Evolutionary conservation across 23 tunicate species (phyloP).

Genomic region (Styela plicata): DNA sequence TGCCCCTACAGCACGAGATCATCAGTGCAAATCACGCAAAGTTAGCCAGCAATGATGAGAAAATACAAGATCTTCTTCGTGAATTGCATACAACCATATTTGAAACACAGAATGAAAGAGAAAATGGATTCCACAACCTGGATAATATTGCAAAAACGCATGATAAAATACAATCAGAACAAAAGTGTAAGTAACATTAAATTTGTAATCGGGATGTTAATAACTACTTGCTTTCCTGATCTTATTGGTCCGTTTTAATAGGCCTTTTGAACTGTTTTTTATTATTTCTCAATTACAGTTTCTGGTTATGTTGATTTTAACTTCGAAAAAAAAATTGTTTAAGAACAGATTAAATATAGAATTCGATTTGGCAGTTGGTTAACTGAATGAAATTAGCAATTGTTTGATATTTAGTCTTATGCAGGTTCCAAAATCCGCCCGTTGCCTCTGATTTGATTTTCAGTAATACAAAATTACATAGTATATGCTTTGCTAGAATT

Average conservation of each 20-base stretch:
- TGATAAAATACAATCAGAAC: conserved; percentile 66
- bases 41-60: conserved; percentile 24
- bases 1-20: not conserved
- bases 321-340: no score
- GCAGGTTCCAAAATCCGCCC: not conserved
- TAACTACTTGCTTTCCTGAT: no score
- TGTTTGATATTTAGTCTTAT: no score
- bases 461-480: not conserved
- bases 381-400: no score
- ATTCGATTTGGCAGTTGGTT: no score
- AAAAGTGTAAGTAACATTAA: conserved; percentile 11
- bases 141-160: conserved; percentile 76
- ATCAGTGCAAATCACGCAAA: not conserved
- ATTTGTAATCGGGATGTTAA: not conserved
- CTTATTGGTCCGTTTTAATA: no score
- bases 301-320: no score
- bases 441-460: not conserved
- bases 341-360: no score
- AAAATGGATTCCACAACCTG: conserved; percentile 36
- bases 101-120: conserved; percentile 46
- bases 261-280: no score
- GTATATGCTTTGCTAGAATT: no score
- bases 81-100: conserved; percentile 42
- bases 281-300: no score
- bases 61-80: conserved; percentile 43